A percentile compares a stretch with the other conserved stretches of the same genome.
Evolutionary conservation across 2,113 vertebrate genomes (phyloP).

Genomic region (Tapirus terrestris): DNA sequence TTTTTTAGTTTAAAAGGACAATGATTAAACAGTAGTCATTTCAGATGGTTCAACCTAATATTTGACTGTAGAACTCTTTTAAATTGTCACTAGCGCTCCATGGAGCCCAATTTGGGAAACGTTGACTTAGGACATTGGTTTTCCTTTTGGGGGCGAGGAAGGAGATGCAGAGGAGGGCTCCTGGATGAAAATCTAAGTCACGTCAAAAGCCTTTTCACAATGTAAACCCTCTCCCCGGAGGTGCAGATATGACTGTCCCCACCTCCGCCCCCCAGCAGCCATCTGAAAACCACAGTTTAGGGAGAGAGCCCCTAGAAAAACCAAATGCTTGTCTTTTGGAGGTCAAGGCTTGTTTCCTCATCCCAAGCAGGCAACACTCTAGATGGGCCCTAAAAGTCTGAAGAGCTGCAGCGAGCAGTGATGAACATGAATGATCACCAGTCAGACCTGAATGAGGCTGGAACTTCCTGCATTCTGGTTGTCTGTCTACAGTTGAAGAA

Average conservation of each 20-base stretch:
- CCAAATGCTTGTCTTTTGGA: neutral
- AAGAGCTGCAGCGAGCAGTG: neutral
- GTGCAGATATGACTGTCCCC: neutral
- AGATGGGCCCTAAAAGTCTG: neutral
- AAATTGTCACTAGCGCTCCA: neutral
- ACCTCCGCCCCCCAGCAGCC: neutral
- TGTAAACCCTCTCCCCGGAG: neutral
- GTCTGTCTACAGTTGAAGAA: neutral
- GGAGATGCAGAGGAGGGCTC: neutral
- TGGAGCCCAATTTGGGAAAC: neutral
- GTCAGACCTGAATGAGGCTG: fast-evolving
- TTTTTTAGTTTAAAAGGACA: neutral
- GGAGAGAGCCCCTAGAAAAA: neutral
- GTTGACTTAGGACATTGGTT: neutral
- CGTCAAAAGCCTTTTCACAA: neutral
- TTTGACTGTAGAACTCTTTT: neutral
- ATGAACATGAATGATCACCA: fast-evolving
- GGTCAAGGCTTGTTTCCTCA: neutral
- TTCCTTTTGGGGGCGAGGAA: neutral
- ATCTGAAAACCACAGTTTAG: neutral
- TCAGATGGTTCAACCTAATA: neutral
- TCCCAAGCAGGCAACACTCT: neutral
- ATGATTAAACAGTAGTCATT: neutral
- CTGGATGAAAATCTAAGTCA: neutral
- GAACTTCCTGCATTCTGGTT: neutral